Evolutionary conservation across 1,140 invertebrate genomes (phyloP).

Genomic region (Macrotrachela quadricornifera): DNA sequence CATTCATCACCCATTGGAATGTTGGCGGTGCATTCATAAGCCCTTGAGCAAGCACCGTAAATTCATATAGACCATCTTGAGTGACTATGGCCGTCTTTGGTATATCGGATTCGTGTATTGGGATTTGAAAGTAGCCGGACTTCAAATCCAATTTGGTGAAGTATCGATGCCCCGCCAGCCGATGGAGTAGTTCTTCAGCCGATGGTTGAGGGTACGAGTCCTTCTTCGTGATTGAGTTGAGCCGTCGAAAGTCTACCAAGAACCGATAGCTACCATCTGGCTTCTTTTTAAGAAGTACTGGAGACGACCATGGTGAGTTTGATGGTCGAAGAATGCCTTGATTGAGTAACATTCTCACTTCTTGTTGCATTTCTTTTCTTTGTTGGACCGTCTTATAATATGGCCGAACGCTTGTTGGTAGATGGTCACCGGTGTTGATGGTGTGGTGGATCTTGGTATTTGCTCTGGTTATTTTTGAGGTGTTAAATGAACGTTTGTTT

Average conservation of each 20-base stretch:
- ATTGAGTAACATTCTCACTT: background rate
- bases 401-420: too few species aligned
- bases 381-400: too few species aligned
- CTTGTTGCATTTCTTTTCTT: too few species aligned
- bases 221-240: too few species aligned
- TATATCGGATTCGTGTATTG: background rate
- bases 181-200: background rate
- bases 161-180: background rate
- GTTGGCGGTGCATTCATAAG: slow-evolving; percentile 10
- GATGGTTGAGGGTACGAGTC: background rate
- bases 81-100: background rate
- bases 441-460: too few species aligned
- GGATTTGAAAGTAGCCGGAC: slow-evolving; percentile 1
- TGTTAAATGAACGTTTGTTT: too few species aligned
- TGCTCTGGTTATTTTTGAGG: too few species aligned
- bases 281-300: too few species aligned
- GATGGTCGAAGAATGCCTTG: slow-evolving; percentile 3
- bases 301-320: background rate
- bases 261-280: too few species aligned
- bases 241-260: too few species aligned
- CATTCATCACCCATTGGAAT: slow-evolving; percentile 11
- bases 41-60: slow-evolving; percentile 9
- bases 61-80: slow-evolving; percentile 1
- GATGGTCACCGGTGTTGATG: too few species aligned
- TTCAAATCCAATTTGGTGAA: background rate